Conservation (phyloP, 2,888 invertebrate species). For the Penaeus monodon region DNA sequence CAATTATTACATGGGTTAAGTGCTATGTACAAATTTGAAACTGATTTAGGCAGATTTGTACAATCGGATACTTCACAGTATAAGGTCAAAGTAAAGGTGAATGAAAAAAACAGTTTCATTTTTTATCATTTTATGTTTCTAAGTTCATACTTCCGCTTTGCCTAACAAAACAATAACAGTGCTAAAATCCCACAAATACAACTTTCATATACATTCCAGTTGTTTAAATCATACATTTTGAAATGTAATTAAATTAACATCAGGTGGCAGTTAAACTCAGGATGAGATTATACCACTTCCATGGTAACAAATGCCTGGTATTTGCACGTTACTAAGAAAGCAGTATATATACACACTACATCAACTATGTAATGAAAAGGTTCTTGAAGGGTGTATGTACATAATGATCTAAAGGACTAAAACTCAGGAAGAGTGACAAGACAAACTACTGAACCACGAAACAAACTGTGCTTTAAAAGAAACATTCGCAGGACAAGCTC, state of each 20-base stretch:
- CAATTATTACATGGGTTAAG: no score
- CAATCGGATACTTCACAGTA: no score
- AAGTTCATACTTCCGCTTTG: no score
- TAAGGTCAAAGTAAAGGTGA: no score
- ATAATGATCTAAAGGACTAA: neutral
- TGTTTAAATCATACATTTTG: neutral
- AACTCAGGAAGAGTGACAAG: no score
- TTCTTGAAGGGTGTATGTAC: neutral
- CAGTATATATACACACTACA: neutral
- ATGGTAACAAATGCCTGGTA: neutral
- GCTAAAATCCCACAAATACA: neutral
- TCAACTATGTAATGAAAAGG: neutral
- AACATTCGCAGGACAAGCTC: no score
- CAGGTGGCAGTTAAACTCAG: slow-evolving; percentile 50
- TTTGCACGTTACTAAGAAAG: slow-evolving; percentile 4
- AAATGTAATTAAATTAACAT: slow-evolving; percentile 20
- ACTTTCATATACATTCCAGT: neutral
- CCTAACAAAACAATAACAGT: slow-evolving; percentile 8
- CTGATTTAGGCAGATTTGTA: no score
- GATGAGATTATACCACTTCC: neutral
- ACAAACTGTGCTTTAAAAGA: no score
- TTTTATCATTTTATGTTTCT: no score
- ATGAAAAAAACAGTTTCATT: no score
- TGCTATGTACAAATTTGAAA: no score
- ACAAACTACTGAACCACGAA: no score